Evolutionary conservation across 2,797 vertebrate species (phyloP).

Genomic region (Euthynnus affinis): DNA sequence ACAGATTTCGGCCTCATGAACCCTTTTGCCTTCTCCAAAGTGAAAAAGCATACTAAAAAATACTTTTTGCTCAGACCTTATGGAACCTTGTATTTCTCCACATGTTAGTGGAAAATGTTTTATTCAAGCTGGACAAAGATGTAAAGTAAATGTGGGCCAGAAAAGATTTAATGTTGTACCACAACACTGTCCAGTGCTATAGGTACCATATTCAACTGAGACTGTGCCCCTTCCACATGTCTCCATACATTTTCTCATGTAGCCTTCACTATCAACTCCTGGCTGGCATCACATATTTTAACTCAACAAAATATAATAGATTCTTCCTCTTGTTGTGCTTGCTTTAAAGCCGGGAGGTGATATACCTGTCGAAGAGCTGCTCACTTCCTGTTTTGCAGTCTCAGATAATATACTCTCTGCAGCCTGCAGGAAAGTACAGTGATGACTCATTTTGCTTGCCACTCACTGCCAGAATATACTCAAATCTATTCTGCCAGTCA

Average conservation of each 20-base stretch:
- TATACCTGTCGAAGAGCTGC: slow-evolving; percentile 26
- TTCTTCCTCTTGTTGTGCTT: background rate
- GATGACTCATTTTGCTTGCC: slow-evolving; percentile 67
- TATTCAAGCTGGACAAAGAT: background rate
- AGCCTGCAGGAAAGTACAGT: slow-evolving; percentile 40
- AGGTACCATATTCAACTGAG: background rate
- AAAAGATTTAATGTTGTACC: background rate
- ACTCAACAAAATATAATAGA: background rate
- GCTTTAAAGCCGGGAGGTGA: slow-evolving; percentile 10
- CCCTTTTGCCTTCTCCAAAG: background rate
- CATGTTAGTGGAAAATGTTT: background rate
- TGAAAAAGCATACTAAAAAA: background rate
- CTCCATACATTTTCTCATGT: slow-evolving; percentile 1
- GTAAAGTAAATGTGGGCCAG: background rate
- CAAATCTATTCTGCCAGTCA: slow-evolving; percentile 58
- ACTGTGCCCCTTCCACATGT: slow-evolving; percentile 8
- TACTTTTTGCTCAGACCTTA: background rate
- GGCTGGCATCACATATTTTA: background rate
- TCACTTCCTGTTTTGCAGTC: slow-evolving; percentile 38
- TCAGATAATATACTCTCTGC: slow-evolving; percentile 57
- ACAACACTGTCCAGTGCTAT: background rate
- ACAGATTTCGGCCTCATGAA: too few relatives aligned
- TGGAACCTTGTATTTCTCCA: background rate
- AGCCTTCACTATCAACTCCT: slow-evolving; percentile 9
- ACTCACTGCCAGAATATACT: slow-evolving; percentile 63